Percentiles rank a stretch among this genome's conserved stretches.
These are phyloP conservation scores for Nesoenas mayeri DNA, from an alignment of 2,113 vertebrate genomes.

Conservation along the genomic window DNA sequence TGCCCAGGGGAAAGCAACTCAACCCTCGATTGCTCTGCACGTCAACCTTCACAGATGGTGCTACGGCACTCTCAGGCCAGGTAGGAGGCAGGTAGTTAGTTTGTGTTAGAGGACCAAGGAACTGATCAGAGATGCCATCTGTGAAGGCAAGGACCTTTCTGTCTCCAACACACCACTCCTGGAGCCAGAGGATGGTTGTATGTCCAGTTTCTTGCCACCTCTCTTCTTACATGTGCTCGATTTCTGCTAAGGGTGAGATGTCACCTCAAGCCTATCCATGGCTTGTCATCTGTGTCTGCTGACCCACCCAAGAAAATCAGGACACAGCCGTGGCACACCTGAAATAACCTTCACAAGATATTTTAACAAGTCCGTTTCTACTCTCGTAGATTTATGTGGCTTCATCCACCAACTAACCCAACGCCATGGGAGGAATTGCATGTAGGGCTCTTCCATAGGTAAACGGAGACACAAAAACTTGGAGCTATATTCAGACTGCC, in stretches of 20 bases:
- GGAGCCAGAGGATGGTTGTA: no score
- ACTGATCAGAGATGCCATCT: no score
- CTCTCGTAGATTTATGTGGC: rapidly evolving
- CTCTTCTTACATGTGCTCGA: no score
- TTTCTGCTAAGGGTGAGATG: background rate
- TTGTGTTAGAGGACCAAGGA: no score
- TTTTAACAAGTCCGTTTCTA: rapidly evolving
- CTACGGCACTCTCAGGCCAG: background rate
- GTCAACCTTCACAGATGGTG: background rate
- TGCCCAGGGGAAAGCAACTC: background rate
- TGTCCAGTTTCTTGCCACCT: no score
- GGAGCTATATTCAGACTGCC: background rate
- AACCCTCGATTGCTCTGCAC: background rate
- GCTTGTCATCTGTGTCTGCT: background rate
- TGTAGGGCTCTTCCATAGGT: background rate
- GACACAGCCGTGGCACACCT: background rate
- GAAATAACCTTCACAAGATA: background rate
- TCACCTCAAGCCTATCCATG: background rate
- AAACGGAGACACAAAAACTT: background rate
- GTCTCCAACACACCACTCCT: no score
- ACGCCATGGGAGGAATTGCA: background rate
- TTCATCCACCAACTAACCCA: background rate
- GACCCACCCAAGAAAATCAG: background rate
- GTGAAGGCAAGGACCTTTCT: no score
- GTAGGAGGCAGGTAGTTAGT: no score